These are phyloP conservation scores for Epistrophe grossulariae DNA, from an alignment of 2,888 invertebrate genomes.

Conservation along the genomic window DNA sequence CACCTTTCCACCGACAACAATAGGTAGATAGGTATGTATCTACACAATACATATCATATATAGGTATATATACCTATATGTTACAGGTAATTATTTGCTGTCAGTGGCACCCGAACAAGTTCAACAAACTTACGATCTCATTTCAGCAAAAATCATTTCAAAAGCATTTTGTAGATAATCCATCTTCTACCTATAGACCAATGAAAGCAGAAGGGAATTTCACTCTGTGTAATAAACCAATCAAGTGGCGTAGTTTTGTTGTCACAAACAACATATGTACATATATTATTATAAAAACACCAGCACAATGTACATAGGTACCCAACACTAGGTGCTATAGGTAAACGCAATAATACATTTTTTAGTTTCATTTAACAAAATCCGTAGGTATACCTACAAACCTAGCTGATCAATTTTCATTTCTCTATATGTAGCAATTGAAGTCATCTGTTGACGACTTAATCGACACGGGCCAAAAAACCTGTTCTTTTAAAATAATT, in stretches of 20 bases:
- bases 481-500: constrained; percentile 32
- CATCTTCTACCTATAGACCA: constrained; percentile 14
- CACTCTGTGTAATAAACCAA: constrained; percentile 42
- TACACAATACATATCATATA: no score
- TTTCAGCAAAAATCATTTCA: constrained; percentile 47
- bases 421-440: neutral
- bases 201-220: constrained; percentile 70
- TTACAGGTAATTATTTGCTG: neutral
- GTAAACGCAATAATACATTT: constrained; percentile 33
- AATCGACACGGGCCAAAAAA: constrained; percentile 30
- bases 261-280: neutral
- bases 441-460: neutral
- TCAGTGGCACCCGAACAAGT: constrained; percentile 25
- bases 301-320: neutral
- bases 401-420: constrained; percentile 33
- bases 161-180: constrained; percentile 16
- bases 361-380: constrained; percentile 41
- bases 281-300: neutral
- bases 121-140: constrained; percentile 53
- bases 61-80: neutral
- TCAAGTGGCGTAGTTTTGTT: constrained; percentile 12
- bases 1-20: neutral
- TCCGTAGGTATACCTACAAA: neutral
- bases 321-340: neutral
- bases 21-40: neutral